Evolutionary conservation across 2,888 invertebrate genomes (phyloP).

Genomic region (Spicauda simplicius): DNA sequence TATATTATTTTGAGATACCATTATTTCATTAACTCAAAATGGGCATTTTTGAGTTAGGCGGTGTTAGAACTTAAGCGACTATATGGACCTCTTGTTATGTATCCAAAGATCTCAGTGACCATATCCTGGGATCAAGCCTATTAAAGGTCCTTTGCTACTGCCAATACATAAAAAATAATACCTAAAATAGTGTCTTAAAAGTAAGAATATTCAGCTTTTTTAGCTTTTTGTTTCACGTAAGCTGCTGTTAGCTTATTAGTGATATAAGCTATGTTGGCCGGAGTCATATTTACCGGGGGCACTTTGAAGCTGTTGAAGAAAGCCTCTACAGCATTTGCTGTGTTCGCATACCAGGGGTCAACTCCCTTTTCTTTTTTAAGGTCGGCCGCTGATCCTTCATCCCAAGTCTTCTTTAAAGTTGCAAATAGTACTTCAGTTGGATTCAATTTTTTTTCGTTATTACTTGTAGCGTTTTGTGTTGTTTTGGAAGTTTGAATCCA

Average conservation of each 20-base stretch:
- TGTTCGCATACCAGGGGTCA: conserved; percentile 2
- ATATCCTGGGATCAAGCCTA: too few species aligned
- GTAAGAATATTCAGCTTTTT: conserved; percentile 13
- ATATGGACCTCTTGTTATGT: too few species aligned
- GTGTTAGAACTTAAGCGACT: too few species aligned
- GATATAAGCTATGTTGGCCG: conserved; percentile 29
- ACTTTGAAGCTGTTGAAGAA: conserved; percentile 44
- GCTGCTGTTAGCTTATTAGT: conserved; percentile 31
- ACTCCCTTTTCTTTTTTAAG: conserved; percentile 10
- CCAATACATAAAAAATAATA: background rate
- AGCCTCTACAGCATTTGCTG: conserved; percentile 39
- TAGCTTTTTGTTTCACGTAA: conserved; percentile 17
- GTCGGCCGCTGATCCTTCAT: background rate
- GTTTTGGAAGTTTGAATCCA: conserved; percentile 40
- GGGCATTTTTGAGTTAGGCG: too few species aligned
- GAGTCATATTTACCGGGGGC: conserved; percentile 19
- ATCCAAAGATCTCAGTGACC: too few species aligned
- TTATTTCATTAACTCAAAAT: too few species aligned
- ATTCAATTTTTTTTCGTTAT: background rate
- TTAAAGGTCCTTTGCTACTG: background rate
- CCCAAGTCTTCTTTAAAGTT: conserved; percentile 20
- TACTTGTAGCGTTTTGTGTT: background rate
- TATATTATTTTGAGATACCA: too few species aligned
- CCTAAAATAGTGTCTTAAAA: conserved; percentile 1
- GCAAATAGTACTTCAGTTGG: conserved; percentile 4